Percentiles rank a stretch among this genome's conserved stretches.
Evolutionary conservation across 2,113 vertebrate genomes (phyloP).

Genomic region (Sprattus sprattus): DNA sequence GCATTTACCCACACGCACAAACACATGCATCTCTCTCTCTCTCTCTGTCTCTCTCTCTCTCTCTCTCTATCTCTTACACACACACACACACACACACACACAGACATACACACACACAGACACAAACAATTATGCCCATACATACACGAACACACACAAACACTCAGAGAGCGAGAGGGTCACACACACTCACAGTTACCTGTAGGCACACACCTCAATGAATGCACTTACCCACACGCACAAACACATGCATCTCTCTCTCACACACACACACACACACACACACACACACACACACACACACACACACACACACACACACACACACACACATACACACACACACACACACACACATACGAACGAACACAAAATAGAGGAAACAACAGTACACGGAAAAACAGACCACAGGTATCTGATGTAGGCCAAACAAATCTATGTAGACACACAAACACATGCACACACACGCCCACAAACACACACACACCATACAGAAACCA

Average conservation of each 20-base stretch:
- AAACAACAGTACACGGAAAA: neutral
- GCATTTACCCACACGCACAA: neutral
- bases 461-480: conserved; percentile 9
- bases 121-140: neutral
- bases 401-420: neutral
- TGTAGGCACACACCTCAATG: too few relatives aligned
- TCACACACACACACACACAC: neutral
- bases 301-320: neutral
- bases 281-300: neutral
- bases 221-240: neutral
- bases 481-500: neutral
- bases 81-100: neutral
- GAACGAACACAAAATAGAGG: neutral
- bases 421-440: neutral
- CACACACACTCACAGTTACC: neutral
- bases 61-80: neutral
- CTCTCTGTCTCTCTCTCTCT: too few relatives aligned
- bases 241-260: too few relatives aligned
- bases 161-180: neutral
- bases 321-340: neutral
- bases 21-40: neutral
- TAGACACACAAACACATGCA: neutral
- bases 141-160: neutral
- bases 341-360: too few relatives aligned
- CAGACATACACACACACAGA: neutral